These are phyloP conservation scores for Drosophila multiciliata DNA, from an alignment of 2,888 invertebrate genomes.

Conservation along the genomic window DNA sequence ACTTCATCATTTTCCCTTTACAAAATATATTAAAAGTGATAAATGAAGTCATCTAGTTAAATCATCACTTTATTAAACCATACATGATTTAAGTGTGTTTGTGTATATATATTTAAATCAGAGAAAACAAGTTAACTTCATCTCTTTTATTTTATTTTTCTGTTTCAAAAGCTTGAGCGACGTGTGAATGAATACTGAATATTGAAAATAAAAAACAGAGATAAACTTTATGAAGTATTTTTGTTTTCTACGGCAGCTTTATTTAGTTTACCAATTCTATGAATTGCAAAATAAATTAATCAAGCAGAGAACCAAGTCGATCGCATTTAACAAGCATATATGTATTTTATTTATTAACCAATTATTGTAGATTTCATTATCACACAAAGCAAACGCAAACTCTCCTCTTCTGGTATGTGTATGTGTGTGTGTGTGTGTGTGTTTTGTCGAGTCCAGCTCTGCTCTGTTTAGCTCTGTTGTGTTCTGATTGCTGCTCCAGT, in stretches of 20 bases:
- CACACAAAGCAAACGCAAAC: slow-evolving; percentile 3
- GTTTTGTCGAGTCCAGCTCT: slow-evolving; percentile 14
- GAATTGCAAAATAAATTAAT: background rate
- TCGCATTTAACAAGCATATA: background rate
- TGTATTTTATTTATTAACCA: background rate
- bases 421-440: slow-evolving; percentile 10
- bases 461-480: slow-evolving; percentile 6
- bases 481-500: slow-evolving; percentile 59
- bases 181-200: background rate
- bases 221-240: background rate
- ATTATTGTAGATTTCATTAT: slow-evolving; percentile 8
- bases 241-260: background rate
- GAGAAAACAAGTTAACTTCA: too few relatives aligned
- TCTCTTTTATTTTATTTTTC: background rate
- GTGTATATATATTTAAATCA: too few relatives aligned
- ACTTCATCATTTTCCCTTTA: background rate
- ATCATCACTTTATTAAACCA: background rate
- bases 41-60: background rate
- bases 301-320: background rate
- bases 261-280: background rate
- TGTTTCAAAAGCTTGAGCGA: background rate
- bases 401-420: background rate
- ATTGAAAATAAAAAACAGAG: background rate
- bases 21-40: background rate
- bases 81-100: too few relatives aligned